Percentiles rank a stretch among this genome's conserved stretches.
Evolutionary conservation across 2,113 vertebrate genomes (phyloP).

Genomic region (Apteryx owenii): DNA sequence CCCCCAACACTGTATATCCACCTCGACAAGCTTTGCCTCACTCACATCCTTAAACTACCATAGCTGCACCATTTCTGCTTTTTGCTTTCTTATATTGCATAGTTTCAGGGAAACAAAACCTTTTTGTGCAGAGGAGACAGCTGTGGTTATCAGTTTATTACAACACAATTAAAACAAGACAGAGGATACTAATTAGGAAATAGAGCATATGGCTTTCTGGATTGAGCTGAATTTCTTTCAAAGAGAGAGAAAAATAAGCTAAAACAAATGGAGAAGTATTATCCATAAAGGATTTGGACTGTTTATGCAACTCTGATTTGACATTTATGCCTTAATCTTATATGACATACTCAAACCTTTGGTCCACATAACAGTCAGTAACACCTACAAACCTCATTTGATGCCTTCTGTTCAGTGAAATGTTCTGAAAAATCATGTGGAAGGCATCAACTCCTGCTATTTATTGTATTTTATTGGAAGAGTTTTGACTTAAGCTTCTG

Average conservation of each 20-base stretch:
- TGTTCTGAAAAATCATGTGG: neutral
- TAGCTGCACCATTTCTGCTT: rapidly evolving
- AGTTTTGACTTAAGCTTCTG: neutral
- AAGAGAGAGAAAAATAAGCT: neutral
- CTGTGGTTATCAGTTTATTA: neutral
- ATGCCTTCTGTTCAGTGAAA: neutral
- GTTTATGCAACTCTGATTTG: neutral
- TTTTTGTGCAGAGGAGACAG: neutral
- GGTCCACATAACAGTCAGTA: neutral
- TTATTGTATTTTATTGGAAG: neutral
- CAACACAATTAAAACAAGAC: neutral
- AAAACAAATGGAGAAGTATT: neutral
- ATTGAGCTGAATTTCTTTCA: neutral
- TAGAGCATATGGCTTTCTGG: neutral
- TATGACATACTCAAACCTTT: neutral
- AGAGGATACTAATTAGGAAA: neutral
- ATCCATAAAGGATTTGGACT: neutral
- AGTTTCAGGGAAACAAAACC: neutral
- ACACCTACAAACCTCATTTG: neutral
- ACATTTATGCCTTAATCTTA: neutral
- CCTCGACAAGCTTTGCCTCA: neutral
- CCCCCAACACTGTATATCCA: neutral
- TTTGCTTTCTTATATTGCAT: neutral
- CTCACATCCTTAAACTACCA: neutral
- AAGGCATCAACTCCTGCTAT: neutral